Base-by-base conservation (phyloP, 1,140 invertebrate genomes). In the Riptortus pedestris region DNA sequence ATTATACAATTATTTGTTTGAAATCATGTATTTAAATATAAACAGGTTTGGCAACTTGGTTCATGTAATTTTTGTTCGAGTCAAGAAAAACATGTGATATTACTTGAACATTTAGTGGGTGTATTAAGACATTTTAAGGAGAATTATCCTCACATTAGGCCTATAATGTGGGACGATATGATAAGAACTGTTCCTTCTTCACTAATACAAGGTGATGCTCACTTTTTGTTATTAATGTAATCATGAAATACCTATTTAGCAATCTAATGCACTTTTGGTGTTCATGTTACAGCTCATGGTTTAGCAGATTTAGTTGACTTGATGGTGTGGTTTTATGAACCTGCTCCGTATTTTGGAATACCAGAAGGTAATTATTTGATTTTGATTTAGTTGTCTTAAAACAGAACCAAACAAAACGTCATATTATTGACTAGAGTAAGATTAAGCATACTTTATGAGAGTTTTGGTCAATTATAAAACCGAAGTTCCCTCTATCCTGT, bases 101-200 rank as follows among this genome's bases (percentile, higher is more conserved):
- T 88, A 68, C 70, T 90, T 0, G 79, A 81, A 31, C 89, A 93
- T 68, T 78, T 93, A 11, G 73, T 79, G 24, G 76, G 77, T 12
- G 75, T 88, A 24, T 79, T 80, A 1, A 77, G 79, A 63, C 80
- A 82, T 63, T 77, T 90, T 28, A 81, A 81, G 62, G 76, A 80
- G 24, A 78, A 79, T 1, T 83, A 81, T 74, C 80, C 85, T 0
- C 75, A 79, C 2, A 74, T 91, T 20, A 82, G 79, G 45, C 79
- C 88, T 11, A 83, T 97, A 5, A 87, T 96, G 69, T 97, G 94
- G 94, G 93, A 96, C 72, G 94, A 98, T 73, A 95, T 96, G 90
- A 72, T 96, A 31, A 78, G 91, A 26, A 78, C 82, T 26, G 83
- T 91, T 69, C 80, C 81, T 31, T 73, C 81, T 68, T 76, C 80